phyloP scores from a whole-genome alignment of 2,888 invertebrate genomes.

The Parnassius apollo region DNA sequence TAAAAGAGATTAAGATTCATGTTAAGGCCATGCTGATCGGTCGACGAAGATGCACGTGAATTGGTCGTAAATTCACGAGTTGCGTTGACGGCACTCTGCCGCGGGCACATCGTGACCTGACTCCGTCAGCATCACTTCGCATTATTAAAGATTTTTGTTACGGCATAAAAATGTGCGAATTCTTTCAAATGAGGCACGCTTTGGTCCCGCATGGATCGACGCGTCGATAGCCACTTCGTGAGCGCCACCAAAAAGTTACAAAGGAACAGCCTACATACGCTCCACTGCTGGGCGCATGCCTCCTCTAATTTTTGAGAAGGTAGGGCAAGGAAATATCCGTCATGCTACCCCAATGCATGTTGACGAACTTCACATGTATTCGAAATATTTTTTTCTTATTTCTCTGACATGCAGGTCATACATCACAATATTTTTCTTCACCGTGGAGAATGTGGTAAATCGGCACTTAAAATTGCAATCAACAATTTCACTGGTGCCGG shows the following conservation, averaged over 20 bases:
- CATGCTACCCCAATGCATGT: too few species aligned
- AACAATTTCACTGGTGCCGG: too few species aligned
- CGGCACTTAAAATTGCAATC: too few species aligned
- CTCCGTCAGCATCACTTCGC: slow-evolving; percentile 63
- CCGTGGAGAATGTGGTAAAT: too few species aligned
- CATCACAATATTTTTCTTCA: too few species aligned
- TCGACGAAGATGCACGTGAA: slow-evolving; percentile 51
- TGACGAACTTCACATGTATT: too few species aligned
- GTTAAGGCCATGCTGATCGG: slow-evolving; percentile 42
- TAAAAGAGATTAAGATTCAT: slow-evolving; percentile 41
- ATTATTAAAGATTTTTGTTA: slow-evolving; percentile 77
- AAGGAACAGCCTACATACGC: not conserved
- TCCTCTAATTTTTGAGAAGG: too few species aligned
- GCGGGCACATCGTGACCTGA: slow-evolving; percentile 72
- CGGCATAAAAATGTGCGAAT: slow-evolving; percentile 75
- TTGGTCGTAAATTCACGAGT: slow-evolving; percentile 66
- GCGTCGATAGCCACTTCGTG: slow-evolving; percentile 71
- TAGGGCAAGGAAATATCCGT: too few species aligned
- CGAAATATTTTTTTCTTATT: too few species aligned
- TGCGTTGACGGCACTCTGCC: slow-evolving; percentile 67
- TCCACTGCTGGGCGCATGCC: not conserved
- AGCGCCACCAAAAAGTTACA: slow-evolving; percentile 31
- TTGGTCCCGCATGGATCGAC: slow-evolving; percentile 71
- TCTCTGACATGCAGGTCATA: too few species aligned
- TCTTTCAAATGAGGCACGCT: slow-evolving; percentile 62